Evolutionary conservation across 35 echinoderm and acorn worm species (phyloP).

Genomic region (Heliocidaris erythrogramma): DNA sequence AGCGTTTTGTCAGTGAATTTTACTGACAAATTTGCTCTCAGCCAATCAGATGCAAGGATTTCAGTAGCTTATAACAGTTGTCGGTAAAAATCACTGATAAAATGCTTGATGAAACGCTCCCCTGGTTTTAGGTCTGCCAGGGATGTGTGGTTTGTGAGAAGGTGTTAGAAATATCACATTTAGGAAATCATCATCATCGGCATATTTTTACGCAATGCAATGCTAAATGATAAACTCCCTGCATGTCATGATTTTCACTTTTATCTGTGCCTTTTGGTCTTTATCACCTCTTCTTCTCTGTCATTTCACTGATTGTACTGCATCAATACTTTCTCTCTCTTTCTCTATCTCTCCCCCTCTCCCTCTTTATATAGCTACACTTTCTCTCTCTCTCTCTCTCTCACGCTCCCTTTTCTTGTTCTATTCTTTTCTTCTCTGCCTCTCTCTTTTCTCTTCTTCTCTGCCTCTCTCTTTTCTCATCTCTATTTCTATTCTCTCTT

Average conservation of each 20-base stretch:
- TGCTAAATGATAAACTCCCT: background rate
- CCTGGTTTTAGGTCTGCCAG: background rate
- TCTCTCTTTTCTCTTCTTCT: too few relatives aligned
- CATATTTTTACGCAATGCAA: background rate
- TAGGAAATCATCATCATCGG: background rate
- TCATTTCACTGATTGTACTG: background rate
- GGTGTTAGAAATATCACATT: background rate
- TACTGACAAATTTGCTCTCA: too few relatives aligned
- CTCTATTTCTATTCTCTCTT: too few relatives aligned
- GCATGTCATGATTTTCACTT: too few relatives aligned
- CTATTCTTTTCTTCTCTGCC: too few relatives aligned
- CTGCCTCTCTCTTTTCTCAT: too few relatives aligned
- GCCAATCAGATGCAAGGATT: too few relatives aligned
- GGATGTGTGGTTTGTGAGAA: background rate
- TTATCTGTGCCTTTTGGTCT: background rate
- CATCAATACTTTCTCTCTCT: background rate
- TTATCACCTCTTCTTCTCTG: background rate
- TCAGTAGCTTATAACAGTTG: too few relatives aligned
- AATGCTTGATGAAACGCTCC: too few relatives aligned
- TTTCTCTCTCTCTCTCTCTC: background rate
- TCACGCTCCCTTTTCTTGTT: too few relatives aligned
- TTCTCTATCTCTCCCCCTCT: background rate
- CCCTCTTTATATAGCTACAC: background rate
- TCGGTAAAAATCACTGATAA: too few relatives aligned
- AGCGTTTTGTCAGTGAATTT: too few relatives aligned